Base-by-base conservation (phyloP, 2,797 vertebrate species). In the Linurgus olivaceus region DNA sequence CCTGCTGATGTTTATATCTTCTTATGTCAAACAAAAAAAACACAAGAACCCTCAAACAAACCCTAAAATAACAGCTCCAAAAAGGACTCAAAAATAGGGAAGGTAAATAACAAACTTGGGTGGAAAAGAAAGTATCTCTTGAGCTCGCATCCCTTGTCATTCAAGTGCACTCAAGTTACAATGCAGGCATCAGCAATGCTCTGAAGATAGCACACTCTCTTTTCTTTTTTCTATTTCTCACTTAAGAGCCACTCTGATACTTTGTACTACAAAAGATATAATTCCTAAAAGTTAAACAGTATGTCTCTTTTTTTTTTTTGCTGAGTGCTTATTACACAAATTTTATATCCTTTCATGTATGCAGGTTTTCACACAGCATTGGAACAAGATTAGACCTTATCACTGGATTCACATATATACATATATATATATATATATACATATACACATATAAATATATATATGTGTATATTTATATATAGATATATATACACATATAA, bases 101-200 rank as follows among this genome's bases (percentile, higher is more conserved):
- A 48, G 9, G 10, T 13, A 86, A 65, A 5, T 11, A 75, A 37
- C 5, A 7, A 58, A 58, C 0, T 6, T 48, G 40, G 4, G 16
- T 28, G 10, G 9, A 63, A 76, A 6, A 42, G 20, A 68, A 96
- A 94, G 20, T n/a, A 51, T 59, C 93, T 67, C 59, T 61, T 88
- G 35, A 96, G 77, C 7, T 62, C 10, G 6, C 14, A 57, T 11
- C 17, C 35, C 17, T 48, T 57, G n/a, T 26, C 16, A 55, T 15
- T 65, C 26, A 54, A 11, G 13, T 51, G 28, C 25, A 54, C 29
- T 15, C 16, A 74, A 73, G 19, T 48, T 20, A 59, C 13, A 78
- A 73, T 1, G 1, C 19, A 63, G 10, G 9, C 19, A 19, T 38
- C 45, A 50, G n/a, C 24, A 83, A 38, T 14, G 57, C 7, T 38